Conservation (phyloP, 2,113 vertebrate genomes). For the Microtus pennsylvanicus region DNA sequence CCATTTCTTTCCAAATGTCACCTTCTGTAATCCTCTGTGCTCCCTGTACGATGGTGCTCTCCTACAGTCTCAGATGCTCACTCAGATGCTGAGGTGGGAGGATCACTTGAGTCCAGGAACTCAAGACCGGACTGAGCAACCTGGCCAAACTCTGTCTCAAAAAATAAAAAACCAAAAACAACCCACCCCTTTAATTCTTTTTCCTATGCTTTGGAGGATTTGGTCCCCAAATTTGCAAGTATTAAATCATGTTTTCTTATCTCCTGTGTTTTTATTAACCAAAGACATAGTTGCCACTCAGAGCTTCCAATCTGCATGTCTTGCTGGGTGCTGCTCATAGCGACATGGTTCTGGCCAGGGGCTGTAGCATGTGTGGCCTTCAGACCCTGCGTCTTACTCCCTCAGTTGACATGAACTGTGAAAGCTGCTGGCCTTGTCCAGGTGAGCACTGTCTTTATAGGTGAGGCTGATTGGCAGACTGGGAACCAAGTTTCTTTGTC, state of each 20-base stretch:
- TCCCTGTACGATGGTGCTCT: too few relatives aligned
- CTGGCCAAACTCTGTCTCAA: background rate
- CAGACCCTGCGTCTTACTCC: background rate
- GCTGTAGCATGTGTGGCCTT: background rate
- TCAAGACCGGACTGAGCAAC: background rate
- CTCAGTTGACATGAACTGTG: background rate
- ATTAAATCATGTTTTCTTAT: slow-evolving; percentile 73
- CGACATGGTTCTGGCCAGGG: slow-evolving; percentile 31
- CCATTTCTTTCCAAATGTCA: background rate
- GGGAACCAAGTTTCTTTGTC: background rate
- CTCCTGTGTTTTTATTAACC: slow-evolving; percentile 73
- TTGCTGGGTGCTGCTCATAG: background rate
- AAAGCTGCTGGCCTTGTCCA: background rate
- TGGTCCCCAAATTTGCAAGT: slow-evolving; percentile 70
- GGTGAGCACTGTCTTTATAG: background rate
- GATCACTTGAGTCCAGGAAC: background rate
- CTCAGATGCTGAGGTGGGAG: background rate
- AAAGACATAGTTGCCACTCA: slow-evolving; percentile 58
- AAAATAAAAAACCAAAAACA: background rate
- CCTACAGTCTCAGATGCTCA: too few relatives aligned
- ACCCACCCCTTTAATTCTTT: slow-evolving; percentile 4
- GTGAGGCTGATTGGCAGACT: too few relatives aligned
- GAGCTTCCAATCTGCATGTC: slow-evolving; percentile 56
- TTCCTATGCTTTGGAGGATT: slow-evolving; percentile 63
- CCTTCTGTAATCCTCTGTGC: too few relatives aligned